Evolutionary conservation across 2,113 vertebrate genomes (phyloP).

Genomic region (Oreotragus oreotragus): DNA sequence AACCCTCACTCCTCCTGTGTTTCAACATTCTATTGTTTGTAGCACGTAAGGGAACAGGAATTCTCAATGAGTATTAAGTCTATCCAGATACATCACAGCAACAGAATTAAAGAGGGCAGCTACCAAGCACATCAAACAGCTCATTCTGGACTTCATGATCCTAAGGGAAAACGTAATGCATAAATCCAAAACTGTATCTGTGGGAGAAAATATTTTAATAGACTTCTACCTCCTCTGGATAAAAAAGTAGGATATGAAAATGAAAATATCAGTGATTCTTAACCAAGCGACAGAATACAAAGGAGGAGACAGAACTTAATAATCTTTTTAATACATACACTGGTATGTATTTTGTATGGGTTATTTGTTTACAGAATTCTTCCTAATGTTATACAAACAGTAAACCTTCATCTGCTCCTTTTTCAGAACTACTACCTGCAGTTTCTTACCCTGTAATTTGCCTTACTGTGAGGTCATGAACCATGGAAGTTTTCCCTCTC

Average conservation of each 20-base stretch:
- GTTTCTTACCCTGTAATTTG: neutral
- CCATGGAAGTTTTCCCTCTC: neutral
- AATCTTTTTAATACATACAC: neutral
- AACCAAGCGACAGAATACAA: neutral
- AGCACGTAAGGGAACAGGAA: neutral
- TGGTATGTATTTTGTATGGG: neutral
- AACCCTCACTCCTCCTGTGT: neutral
- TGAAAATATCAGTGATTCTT: neutral
- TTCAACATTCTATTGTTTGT: neutral
- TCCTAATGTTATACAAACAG: neutral
- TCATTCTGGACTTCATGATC: neutral
- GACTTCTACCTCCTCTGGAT: neutral
- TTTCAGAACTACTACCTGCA: neutral
- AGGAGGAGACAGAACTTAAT: neutral
- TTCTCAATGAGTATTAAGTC: neutral
- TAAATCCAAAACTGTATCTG: neutral
- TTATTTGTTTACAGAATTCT: neutral
- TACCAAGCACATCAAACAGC: neutral
- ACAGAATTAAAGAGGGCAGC: neutral
- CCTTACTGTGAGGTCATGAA: neutral
- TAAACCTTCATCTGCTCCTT: neutral
- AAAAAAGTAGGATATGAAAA: neutral
- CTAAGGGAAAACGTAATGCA: neutral
- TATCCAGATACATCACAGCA: neutral
- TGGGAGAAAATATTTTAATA: neutral